Conservation (phyloP, 2,113 vertebrate species). For the Dasyprocta punctata region DNA sequence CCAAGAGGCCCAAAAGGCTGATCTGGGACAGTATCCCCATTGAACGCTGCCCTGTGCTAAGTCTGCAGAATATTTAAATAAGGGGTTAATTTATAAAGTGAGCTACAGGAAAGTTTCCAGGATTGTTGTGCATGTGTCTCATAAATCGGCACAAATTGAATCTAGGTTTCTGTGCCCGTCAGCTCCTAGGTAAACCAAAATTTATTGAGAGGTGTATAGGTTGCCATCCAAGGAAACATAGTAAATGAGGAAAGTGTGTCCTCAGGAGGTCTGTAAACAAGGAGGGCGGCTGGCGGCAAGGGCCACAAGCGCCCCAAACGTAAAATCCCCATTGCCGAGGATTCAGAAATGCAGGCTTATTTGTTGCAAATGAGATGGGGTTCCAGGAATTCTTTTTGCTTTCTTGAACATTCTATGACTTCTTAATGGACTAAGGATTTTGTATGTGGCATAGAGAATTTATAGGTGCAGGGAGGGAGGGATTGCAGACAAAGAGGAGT, state of each 20-base stretch:
- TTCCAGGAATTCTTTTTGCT: not conserved
- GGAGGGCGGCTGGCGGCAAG: not conserved
- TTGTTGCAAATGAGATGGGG: not conserved
- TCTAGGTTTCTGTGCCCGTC: slow-evolving; percentile 71
- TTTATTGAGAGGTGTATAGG: slow-evolving; percentile 69
- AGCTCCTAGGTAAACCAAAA: slow-evolving; percentile 69
- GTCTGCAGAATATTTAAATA: slow-evolving; percentile 78
- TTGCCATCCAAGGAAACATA: slow-evolving; percentile 71
- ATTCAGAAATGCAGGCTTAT: accelerated
- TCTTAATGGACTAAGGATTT: not conserved
- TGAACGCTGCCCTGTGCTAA: not conserved
- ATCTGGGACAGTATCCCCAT: not conserved
- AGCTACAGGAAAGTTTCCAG: slow-evolving; percentile 62
- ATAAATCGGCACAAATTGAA: slow-evolving; percentile 79
- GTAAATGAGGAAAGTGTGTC: slow-evolving; percentile 53
- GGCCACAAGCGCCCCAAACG: not conserved
- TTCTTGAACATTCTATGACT: not conserved
- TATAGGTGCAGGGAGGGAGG: not conserved
- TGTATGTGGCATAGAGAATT: not conserved
- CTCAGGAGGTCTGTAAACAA: slow-evolving; percentile 39
- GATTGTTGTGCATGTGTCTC: not conserved
- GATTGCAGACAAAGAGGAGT: not conserved
- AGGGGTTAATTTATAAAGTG: slow-evolving; percentile 77
- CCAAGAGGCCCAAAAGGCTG: slow-evolving; percentile 21
- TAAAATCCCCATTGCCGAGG: accelerated